Percentiles rank a stretch among this genome's conserved stretches.
These are phyloP conservation scores for Ceratina australensis DNA, from an alignment of 1,140 invertebrate genomes.

Conservation along the genomic window DNA sequence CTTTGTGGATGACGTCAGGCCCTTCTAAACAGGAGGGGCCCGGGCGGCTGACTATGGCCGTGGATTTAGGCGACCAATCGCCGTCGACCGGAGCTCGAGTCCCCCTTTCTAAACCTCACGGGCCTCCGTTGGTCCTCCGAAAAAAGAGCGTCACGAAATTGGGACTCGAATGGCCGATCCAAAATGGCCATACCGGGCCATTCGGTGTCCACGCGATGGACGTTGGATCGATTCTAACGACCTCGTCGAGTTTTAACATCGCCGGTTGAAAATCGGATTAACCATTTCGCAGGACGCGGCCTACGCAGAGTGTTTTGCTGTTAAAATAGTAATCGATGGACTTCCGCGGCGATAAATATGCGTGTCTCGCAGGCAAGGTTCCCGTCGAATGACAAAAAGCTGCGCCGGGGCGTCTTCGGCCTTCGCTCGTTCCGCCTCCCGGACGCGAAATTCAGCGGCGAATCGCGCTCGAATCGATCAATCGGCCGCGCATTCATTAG, in stretches of 20 bases:
- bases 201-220: neutral
- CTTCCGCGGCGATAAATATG: slow-evolving; percentile 17
- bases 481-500: slow-evolving; percentile 40
- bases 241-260: too few species aligned
- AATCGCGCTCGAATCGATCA: slow-evolving; percentile 16
- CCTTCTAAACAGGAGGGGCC: slow-evolving; percentile 80
- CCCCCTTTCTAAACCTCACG: slow-evolving; percentile 68
- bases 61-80: slow-evolving; percentile 77
- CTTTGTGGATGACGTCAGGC: slow-evolving; percentile 73
- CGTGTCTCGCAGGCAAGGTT: slow-evolving; percentile 5
- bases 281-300: neutral
- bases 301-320: neutral
- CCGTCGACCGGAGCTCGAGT: slow-evolving; percentile 38
- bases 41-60: slow-evolving; percentile 77
- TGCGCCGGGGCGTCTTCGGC: neutral
- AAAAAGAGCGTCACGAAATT: slow-evolving; percentile 51
- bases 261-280: too few species aligned
- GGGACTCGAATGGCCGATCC: slow-evolving; percentile 51
- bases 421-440: neutral
- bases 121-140: slow-evolving; percentile 43
- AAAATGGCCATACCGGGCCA: slow-evolving; percentile 61
- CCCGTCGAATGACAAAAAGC: slow-evolving; percentile 23
- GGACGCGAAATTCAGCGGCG: slow-evolving; percentile 8
- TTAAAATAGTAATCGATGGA: neutral
- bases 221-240: neutral